Conservation (phyloP, 2,888 invertebrate genomes). For the Heliothis peltigera region DNA sequence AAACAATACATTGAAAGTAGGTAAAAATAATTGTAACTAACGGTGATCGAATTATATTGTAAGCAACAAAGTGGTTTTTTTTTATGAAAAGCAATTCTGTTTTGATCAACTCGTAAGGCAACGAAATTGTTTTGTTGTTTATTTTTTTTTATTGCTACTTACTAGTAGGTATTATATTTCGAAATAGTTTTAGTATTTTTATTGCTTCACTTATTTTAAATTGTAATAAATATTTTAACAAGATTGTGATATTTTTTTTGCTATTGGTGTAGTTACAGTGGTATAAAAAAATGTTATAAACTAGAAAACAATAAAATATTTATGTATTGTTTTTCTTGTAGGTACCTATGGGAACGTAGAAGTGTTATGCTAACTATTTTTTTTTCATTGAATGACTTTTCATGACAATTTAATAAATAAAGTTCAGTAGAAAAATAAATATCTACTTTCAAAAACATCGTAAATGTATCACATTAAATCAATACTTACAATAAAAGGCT, state of each 20-base stretch:
- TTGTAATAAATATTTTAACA: slow-evolving; percentile 31
- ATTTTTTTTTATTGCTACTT: not conserved
- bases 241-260: slow-evolving; percentile 6
- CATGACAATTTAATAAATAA: too few species aligned
- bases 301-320: too few species aligned
- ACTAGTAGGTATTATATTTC: slow-evolving; percentile 1
- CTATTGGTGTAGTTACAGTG: not conserved
- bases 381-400: too few species aligned
- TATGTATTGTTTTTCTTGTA: too few species aligned
- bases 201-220: slow-evolving; percentile 7
- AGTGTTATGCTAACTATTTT: too few species aligned
- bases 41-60: slow-evolving; percentile 34
- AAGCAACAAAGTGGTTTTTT: slow-evolving; percentile 12
- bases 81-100: slow-evolving; percentile 46
- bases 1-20: slow-evolving; percentile 13
- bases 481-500: too few species aligned
- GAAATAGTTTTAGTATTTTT: slow-evolving; percentile 26
- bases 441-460: too few species aligned
- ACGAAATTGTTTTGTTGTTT: slow-evolving; percentile 13
- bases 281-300: too few species aligned
- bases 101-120: slow-evolving; percentile 24
- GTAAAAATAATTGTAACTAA: slow-evolving; percentile 27
- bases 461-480: too few species aligned
- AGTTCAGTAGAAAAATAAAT: too few species aligned
- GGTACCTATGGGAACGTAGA: too few species aligned